Percentiles rank a stretch among this genome's conserved stretches.
phyloP scores from a whole-genome alignment of 2,797 vertebrate genomes.

The Dicrostonyx torquatus region DNA sequence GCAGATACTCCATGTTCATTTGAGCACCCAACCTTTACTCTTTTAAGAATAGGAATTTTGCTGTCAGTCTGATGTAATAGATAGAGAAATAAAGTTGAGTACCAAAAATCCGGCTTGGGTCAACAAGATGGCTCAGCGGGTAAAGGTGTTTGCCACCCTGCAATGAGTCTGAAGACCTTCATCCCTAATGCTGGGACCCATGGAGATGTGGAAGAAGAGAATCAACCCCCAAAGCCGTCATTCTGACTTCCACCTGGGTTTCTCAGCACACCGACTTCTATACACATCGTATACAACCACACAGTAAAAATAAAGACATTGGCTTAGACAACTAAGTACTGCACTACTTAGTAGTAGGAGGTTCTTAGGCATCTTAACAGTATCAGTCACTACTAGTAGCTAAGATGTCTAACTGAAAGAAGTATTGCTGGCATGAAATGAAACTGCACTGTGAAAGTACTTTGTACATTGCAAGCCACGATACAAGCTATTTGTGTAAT shows the following conservation, averaged over 20 bases:
- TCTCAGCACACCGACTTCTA: neutral
- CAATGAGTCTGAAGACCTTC: neutral
- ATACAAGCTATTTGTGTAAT: conserved; percentile 14
- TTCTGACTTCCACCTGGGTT: neutral
- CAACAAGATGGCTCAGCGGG: neutral
- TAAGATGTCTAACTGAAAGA: neutral
- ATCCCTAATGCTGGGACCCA: neutral
- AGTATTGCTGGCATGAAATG: conserved; percentile 11
- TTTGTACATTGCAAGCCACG: conserved; percentile 46
- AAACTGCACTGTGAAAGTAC: conserved; percentile 27
- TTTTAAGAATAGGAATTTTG: conserved; percentile 60
- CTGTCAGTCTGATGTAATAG: conserved; percentile 38
- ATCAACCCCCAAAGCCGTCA: neutral
- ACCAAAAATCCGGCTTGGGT: conserved; percentile 33
- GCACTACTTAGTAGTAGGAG: neutral
- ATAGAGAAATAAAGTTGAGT: neutral
- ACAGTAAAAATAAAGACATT: neutral
- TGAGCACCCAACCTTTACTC: conserved; percentile 50
- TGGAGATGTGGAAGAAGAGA: neutral
- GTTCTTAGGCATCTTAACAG: neutral
- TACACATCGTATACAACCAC: neutral
- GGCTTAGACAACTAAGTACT: neutral
- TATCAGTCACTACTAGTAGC: neutral
- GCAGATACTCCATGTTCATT: conserved; percentile 44
- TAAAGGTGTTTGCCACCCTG: neutral